phyloP scores from a whole-genome alignment of 1,140 invertebrate species.

The Solenopsis fugax region DNA sequence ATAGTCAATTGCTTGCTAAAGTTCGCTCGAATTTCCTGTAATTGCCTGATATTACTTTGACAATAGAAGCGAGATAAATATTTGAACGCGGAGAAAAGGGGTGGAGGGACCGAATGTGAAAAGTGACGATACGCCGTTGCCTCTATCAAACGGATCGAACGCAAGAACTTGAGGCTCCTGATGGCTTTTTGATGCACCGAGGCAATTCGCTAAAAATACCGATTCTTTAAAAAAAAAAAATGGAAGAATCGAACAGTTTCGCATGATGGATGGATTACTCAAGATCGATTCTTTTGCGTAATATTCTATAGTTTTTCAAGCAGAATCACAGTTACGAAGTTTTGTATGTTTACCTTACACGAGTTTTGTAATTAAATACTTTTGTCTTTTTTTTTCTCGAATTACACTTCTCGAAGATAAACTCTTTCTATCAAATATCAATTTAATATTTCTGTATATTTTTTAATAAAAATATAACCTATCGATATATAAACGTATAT shows the following conservation, averaged over 20 bases:
- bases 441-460: background rate
- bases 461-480: slow-evolving; percentile 23
- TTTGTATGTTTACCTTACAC: background rate
- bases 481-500: background rate
- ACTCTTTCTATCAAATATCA: background rate
- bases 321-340: background rate
- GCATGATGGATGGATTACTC: slow-evolving; percentile 40
- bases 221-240: slow-evolving; percentile 27
- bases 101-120: slow-evolving; percentile 11
- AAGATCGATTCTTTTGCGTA: slow-evolving; percentile 11
- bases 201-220: slow-evolving; percentile 54
- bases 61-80: slow-evolving; percentile 62
- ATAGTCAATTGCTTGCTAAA: slow-evolving; percentile 55
- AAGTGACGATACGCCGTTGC: slow-evolving; percentile 41
- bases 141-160: slow-evolving; percentile 44
- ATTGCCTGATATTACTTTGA: slow-evolving; percentile 64
- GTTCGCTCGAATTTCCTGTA: slow-evolving; percentile 58
- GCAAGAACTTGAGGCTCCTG: slow-evolving; percentile 54
- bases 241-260: slow-evolving; percentile 5
- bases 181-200: slow-evolving; percentile 59
- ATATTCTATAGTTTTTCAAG: slow-evolving; percentile 7
- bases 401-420: background rate
- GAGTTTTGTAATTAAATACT: slow-evolving; percentile 24
- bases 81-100: slow-evolving; percentile 35
- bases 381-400: background rate